A percentile compares a stretch with the other conserved stretches of the same genome.
These are phyloP conservation scores for Thyatira batis DNA, from an alignment of 2,888 invertebrate species.

Conservation along the genomic window DNA sequence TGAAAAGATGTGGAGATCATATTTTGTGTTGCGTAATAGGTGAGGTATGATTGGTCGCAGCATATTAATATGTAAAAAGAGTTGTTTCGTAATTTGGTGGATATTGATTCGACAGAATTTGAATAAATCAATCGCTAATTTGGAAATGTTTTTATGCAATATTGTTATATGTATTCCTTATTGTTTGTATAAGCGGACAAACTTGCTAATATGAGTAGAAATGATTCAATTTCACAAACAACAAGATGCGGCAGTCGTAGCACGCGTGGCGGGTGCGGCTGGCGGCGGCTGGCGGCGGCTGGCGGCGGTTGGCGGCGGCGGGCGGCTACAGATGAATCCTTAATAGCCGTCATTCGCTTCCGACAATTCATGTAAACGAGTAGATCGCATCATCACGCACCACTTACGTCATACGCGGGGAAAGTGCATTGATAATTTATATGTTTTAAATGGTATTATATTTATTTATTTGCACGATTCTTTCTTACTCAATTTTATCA, in stretches of 20 bases:
- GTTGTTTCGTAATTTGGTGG: conserved; percentile 9
- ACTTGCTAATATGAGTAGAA: conserved; percentile 23
- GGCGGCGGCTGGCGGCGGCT: conserved; percentile 6
- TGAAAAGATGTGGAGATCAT: neutral
- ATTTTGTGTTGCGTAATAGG: conserved; percentile 10
- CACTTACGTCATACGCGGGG: conserved; percentile 61
- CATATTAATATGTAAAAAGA: conserved; percentile 7
- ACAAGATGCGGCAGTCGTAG: conserved; percentile 26
- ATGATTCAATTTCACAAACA: conserved; percentile 39
- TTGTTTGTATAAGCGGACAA: too few species aligned
- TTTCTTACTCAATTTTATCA: neutral
- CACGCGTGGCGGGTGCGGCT: conserved; percentile 25
- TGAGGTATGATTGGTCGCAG: conserved; percentile 13
- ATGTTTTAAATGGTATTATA: conserved; percentile 36
- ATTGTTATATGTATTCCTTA: neutral
- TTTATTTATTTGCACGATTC: conserved; percentile 12
- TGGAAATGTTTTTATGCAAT: neutral
- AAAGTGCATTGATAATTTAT: conserved; percentile 69
- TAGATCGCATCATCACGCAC: conserved; percentile 59
- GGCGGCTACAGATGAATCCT: conserved; percentile 48
- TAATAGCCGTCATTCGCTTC: conserved; percentile 56
- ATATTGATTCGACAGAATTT: conserved; percentile 1
- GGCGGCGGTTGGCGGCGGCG: conserved; percentile 12
- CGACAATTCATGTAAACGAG: conserved; percentile 61
- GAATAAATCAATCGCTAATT: neutral